Evolutionary conservation across 2,888 invertebrate species (phyloP).

Genomic region (Sinhomidia bicolor): DNA sequence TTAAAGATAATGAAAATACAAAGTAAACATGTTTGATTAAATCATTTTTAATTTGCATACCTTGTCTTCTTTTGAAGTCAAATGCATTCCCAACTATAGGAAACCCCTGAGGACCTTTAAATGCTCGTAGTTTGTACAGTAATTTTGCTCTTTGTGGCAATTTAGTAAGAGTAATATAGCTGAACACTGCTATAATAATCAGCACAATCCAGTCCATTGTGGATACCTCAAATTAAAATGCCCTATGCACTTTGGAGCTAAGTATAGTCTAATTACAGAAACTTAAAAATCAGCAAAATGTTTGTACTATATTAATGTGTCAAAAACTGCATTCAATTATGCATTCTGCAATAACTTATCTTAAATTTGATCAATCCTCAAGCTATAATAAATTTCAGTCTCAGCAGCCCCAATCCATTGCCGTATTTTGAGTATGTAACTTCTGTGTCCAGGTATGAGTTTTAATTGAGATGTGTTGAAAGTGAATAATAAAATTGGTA

Average conservation of each 20-base stretch:
- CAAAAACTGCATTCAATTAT: no score
- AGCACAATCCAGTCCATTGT: background rate
- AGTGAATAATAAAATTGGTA: no score
- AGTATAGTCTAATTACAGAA: no score
- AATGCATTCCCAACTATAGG: slow-evolving; percentile 38
- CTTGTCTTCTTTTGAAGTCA: background rate
- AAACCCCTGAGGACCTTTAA: slow-evolving; percentile 1
- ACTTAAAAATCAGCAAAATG: no score
- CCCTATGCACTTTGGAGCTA: background rate
- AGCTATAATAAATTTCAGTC: no score
- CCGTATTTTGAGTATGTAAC: no score
- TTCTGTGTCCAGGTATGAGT: no score
- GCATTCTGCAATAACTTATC: no score
- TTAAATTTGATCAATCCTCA: no score
- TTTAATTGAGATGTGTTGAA: no score
- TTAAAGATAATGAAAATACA: background rate
- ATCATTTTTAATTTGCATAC: background rate
- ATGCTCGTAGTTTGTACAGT: background rate
- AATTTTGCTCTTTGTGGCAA: slow-evolving; percentile 5
- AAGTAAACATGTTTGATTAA: background rate
- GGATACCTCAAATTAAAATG: background rate
- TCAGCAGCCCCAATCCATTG: no score
- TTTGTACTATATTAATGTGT: no score
- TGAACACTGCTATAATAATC: background rate
- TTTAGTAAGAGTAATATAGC: background rate